Evolutionary conservation across 1,140 invertebrate genomes (phyloP), one percentile per base, ranked within the genome.

Genomic region (Formica selysi): DNA sequence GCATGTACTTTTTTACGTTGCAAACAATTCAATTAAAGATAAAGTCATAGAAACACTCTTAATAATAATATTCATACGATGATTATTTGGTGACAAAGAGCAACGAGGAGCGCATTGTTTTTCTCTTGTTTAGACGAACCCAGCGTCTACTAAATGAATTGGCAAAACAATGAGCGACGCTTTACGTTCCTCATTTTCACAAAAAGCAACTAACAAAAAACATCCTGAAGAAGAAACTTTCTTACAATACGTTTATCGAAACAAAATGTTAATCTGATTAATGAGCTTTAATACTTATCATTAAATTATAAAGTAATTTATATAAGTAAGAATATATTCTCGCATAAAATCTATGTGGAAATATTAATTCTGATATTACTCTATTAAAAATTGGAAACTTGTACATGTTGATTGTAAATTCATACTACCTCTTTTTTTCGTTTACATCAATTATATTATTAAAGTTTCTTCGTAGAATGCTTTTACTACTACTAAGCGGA

Each of bases 221-320:
- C 81, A 81, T 48, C 38, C 79, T 76, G 57, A 41, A 38, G 80
- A 89, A 88, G 22, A 79, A 89, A 88, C 74, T 79, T 74, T 87
- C 13, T 41, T 59, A 68, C 11, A 11, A 87, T 7, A 48, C 13
- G 13, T 3, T 13, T 22, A 4, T n/a, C 10, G 1, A 26, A 83
- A 48, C n/a, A 48, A 59, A 70, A 65, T 71, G 38, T 71, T 16
- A 32, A 64, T 16, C 36, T n/a, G n/a, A 2, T 73, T 13, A 41
- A 36, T 19, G 26, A 29, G 3, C 44, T 61, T 2, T 36, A 29
- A 26, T 48, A 4, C 7, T 78, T 48, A 10, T 32, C 5, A 38
- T 26, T 19, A 62, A 41, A 64, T 41, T 26, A 29, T 38, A 19
- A 38, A 22, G 0, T 74, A 22, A 76, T 41, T 41, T 11, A n/a